phyloP scores from a whole-genome alignment of 2,797 vertebrate species.

The Columba guinea region DNA sequence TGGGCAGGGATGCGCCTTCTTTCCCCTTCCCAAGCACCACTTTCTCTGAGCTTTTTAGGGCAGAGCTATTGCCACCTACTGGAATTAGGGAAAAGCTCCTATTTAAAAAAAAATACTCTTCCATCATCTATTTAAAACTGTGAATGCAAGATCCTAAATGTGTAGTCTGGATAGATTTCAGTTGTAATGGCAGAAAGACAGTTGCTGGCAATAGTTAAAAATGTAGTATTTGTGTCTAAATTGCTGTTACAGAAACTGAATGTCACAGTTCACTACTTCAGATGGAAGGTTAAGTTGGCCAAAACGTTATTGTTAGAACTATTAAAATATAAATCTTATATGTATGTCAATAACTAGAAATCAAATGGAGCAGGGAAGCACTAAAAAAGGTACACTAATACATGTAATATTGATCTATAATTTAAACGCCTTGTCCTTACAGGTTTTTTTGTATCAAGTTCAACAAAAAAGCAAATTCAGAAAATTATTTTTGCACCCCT shows the following conservation, averaged over 20 bases:
- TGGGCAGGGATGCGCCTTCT: not conserved
- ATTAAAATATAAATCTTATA: not conserved
- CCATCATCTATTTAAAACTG: not conserved
- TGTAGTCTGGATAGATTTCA: not conserved
- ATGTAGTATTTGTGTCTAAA: not conserved
- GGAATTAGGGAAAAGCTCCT: not conserved
- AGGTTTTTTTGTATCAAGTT: not conserved
- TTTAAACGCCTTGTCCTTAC: not conserved
- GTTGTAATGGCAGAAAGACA: not conserved
- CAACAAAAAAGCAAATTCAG: not conserved
- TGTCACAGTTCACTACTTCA: not conserved
- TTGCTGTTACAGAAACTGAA: not conserved
- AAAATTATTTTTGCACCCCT: not conserved
- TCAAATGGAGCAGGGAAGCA: not conserved
- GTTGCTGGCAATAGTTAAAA: not conserved
- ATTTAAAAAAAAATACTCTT: not conserved
- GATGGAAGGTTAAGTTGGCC: not conserved
- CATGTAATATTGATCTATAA: not conserved
- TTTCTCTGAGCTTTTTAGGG: slow-evolving; percentile 7
- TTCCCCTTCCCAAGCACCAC: not conserved
- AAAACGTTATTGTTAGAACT: not conserved
- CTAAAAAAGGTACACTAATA: not conserved
- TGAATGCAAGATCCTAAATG: not conserved
- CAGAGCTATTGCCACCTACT: slow-evolving; percentile 58
- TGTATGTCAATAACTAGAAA: not conserved